Evolutionary conservation across 2,113 vertebrate species (phyloP), one percentile per base, ranked within the genome.

Genomic region (Xenopus laevis): DNA sequence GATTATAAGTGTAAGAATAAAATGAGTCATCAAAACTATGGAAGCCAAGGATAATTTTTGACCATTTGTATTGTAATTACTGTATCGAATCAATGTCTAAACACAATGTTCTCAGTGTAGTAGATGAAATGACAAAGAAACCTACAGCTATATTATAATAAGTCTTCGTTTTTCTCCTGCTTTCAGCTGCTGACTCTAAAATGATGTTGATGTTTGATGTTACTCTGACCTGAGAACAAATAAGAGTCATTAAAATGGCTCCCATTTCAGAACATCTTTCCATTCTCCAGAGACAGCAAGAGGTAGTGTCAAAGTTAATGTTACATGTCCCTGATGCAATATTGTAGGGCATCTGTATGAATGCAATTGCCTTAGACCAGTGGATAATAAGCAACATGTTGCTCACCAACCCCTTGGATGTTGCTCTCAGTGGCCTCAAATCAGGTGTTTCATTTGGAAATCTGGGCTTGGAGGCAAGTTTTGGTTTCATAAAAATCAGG

Each of bases 11-110:
- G 15, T 58, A 66, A 55, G n/a, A 57, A 73, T 66, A 53, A 66
- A 73, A 73, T 58, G 71, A 73, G 63, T 73, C 71, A 66, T n/a
- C 4, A 20, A 66, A 66, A 73, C 57, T 66, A 40, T 58, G 53
- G 47, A 30, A 20, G 47, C 62, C 0, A n/a, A 66, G 63, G 58
- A 23, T 60, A 60, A 23, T 21, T 21, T 60, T 21, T 47, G 55
- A 57, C 23, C 27, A 23, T 23, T 59, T 58, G 46, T 65, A 57
- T 21, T 10, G 18, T 73, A 73, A 73, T 66, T 73, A 73, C 53
- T 20, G 12, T 13, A 73, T 73, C 52, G 57, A 73, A 46, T 58
- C 71, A 12, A 57, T 57, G 52, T 46, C 71, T 66, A 63, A 73
- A 73, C 33, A 73, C 20, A 59, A 73, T 65, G 65, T 66, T 40